Evolutionary conservation across 2,888 invertebrate genomes (phyloP), one percentile per base, ranked within the genome.

Genomic region (Platynereis dumerilii): DNA sequence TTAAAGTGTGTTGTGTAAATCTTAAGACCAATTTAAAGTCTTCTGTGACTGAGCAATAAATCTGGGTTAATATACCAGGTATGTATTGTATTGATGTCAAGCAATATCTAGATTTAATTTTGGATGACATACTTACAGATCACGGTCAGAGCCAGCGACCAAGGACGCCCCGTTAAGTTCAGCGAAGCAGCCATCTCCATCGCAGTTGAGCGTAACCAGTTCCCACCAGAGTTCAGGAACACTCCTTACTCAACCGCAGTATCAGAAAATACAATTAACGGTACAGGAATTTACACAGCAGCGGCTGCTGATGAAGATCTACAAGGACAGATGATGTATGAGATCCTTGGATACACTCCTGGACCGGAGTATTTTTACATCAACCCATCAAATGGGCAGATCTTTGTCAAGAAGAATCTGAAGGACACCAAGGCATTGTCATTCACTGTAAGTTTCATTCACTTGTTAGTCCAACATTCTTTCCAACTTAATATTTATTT

Each of bases 281-380:
- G 71, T 12, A 66, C 67, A 12, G 45, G 62, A 17, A 66, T 76
- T 45, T 67, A 72, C 24, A 71, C 67, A 12, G 66, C 78, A 26
- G 54, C 56, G 3, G 78, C 78, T 15, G 58, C 58, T 0, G 79
- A 80, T 70, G 27, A 53, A 17, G 77, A 78, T 65, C 67, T 72
- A 12, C 70, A 70, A 54, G 68, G 58, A 12, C 27, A 29, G 24
- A 69, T 73, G 20, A 65, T 20, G 15, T 73, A 73, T 45, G 69
- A 64, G 42, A 27, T 69, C 44, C 60, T 63, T 3, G 72, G 72
- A 2, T 58, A 69, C 34, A 65, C 73, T 22, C 75, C 76, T 10
- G 76, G 73, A 7, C 66, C 66, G 17, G 65, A 69, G 2, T 76
- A 68, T 69, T 76, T 76, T 65, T 65, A 61, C 42, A 73, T 80